Conservation (phyloP, 2,797 vertebrate species). For the Alfaro cultratus region DNA sequence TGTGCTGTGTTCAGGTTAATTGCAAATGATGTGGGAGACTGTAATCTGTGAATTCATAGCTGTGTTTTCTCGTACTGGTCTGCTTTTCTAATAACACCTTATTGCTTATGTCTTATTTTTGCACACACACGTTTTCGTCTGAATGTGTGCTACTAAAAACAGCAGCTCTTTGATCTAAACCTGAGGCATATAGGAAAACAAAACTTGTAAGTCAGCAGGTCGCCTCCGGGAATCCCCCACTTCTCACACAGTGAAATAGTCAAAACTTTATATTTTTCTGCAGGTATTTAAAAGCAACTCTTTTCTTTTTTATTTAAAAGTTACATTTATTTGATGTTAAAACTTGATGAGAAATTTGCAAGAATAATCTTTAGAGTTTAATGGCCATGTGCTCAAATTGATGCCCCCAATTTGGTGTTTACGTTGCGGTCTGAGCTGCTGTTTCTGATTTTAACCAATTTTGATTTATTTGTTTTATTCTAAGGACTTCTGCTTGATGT, state of each 20-base stretch:
- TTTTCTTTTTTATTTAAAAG: neutral
- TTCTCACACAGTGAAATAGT: neutral
- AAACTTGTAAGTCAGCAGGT: neutral
- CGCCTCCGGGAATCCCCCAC: neutral
- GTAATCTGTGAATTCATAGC: slow-evolving; percentile 71
- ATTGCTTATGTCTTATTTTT: slow-evolving; percentile 60
- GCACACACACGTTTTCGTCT: slow-evolving; percentile 63
- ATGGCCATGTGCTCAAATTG: neutral
- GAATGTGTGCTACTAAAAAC: slow-evolving; percentile 54
- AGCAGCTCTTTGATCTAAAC: slow-evolving; percentile 60
- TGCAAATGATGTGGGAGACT: slow-evolving; percentile 63
- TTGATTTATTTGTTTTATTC: neutral
- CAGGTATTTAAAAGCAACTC: neutral
- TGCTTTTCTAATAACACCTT: slow-evolving; percentile 71
- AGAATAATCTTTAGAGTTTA: neutral
- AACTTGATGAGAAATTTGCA: neutral
- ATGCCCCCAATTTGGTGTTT: neutral
- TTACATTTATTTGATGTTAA: neutral
- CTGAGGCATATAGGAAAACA: neutral
- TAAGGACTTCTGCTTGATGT: neutral
- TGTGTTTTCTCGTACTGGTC: slow-evolving; percentile 70
- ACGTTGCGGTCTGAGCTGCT: neutral
- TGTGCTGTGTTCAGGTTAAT: slow-evolving; percentile 69
- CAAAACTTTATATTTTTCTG: neutral
- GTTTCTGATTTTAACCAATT: neutral